A percentile compares a stretch with the other conserved stretches of the same genome.
Evolutionary conservation across 2,113 vertebrate genomes (phyloP).

Genomic region (Rhinopithecus roxellana): DNA sequence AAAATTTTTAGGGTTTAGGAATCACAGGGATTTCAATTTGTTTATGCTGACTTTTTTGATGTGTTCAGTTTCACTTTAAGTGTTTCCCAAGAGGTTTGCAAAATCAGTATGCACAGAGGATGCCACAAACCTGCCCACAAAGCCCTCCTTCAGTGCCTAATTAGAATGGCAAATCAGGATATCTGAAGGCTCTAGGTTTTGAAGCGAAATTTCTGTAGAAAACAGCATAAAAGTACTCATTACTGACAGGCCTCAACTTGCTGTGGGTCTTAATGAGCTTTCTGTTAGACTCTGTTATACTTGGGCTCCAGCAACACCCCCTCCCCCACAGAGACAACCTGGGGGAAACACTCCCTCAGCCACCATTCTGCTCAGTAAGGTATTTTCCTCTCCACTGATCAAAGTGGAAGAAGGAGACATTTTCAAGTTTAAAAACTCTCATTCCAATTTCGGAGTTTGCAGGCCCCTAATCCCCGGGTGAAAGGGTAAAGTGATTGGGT

Average conservation of each 20-base stretch:
- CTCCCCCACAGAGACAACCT: background rate
- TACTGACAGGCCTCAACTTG: conserved; percentile 54
- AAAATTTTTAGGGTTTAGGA: background rate
- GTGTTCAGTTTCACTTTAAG: conserved; percentile 54
- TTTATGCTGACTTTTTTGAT: conserved; percentile 41
- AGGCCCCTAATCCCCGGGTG: background rate
- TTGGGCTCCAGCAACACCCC: background rate
- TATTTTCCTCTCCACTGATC: conserved; percentile 41
- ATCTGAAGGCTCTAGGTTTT: conserved; percentile 61
- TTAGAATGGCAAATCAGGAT: conserved; percentile 58
- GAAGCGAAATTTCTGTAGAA: conserved; percentile 58
- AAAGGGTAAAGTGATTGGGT: conserved; percentile 1
- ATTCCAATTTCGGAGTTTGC: background rate
- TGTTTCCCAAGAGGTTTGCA: conserved; percentile 53
- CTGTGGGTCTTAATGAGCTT: conserved; percentile 51
- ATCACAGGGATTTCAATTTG: background rate
- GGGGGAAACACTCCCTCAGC: background rate
- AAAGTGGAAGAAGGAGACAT: background rate
- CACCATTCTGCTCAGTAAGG: background rate
- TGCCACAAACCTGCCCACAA: conserved; percentile 42
- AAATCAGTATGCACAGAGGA: background rate
- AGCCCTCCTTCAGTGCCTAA: background rate
- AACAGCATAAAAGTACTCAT: conserved; percentile 36
- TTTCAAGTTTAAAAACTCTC: background rate
- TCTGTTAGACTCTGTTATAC: background rate